Percentiles rank a stretch among this genome's conserved stretches.
These are phyloP conservation scores for Psephotus haematonotus DNA, from an alignment of 2,113 vertebrate genomes.

Conservation along the genomic window DNA sequence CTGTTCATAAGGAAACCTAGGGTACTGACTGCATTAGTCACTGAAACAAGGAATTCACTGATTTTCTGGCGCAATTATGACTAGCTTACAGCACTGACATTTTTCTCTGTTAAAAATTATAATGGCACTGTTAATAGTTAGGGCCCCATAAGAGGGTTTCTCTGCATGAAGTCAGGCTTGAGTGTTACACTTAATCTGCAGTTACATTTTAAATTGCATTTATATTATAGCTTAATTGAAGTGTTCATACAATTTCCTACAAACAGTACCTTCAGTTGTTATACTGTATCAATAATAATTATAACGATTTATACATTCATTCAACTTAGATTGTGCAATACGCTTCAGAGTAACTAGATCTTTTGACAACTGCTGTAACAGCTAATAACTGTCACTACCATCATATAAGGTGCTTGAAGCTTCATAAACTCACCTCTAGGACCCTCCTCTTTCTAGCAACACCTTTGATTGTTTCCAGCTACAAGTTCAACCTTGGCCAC, in stretches of 20 bases:
- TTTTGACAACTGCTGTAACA: background rate
- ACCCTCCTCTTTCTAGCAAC: background rate
- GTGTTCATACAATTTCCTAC: conserved; percentile 3
- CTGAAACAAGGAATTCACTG: background rate
- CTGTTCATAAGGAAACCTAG: background rate
- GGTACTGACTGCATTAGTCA: background rate
- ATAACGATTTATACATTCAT: background rate
- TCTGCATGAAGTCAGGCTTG: conserved; percentile 31
- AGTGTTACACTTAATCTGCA: conserved; percentile 50
- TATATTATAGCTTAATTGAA: conserved; percentile 59
- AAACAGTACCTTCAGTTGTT: conserved; percentile 31
- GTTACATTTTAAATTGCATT: conserved; percentile 52
- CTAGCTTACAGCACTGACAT: background rate
- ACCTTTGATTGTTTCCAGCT: background rate
- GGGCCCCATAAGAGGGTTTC: background rate
- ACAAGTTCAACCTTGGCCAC: background rate
- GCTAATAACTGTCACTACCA: background rate
- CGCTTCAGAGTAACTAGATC: background rate
- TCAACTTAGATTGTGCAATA: background rate
- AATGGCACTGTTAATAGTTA: conserved; percentile 17
- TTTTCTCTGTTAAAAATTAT: conserved; percentile 10
- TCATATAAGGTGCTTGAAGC: background rate
- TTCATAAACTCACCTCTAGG: background rate
- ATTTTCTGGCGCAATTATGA: background rate
- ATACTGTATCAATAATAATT: conserved; percentile 20